These are phyloP conservation scores for Phaedon cochleariae DNA, from an alignment of 2,888 invertebrate genomes.

Conservation along the genomic window DNA sequence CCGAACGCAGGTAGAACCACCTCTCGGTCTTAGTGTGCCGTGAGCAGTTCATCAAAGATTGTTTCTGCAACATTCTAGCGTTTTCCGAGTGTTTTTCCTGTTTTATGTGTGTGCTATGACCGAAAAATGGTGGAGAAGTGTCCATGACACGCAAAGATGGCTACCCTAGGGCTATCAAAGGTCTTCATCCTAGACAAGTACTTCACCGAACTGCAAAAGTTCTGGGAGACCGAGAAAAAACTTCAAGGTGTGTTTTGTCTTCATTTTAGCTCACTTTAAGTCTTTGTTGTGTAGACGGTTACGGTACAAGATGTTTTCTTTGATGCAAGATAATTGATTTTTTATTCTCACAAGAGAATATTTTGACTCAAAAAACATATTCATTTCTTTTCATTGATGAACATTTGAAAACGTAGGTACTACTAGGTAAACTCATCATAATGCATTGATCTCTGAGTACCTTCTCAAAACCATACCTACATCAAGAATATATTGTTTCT, in stretches of 20 bases:
- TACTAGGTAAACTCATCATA: too few relatives aligned
- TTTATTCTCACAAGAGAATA: too few relatives aligned
- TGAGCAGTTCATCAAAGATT: slow-evolving; percentile 41
- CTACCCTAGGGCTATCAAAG: slow-evolving; percentile 95
- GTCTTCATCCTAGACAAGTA: slow-evolving; percentile 98
- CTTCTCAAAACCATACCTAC: too few relatives aligned
- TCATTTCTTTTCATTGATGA: too few relatives aligned
- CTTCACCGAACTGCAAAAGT: slow-evolving; percentile 95
- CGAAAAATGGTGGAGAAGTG: slow-evolving; percentile 55
- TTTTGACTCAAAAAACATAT: too few relatives aligned
- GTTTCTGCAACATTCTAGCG: slow-evolving; percentile 29
- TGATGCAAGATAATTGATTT: too few relatives aligned
- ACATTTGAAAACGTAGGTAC: too few relatives aligned
- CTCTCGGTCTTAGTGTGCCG: slow-evolving; percentile 44
- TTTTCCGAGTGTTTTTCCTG: slow-evolving; percentile 29
- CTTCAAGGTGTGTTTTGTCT: slow-evolving; percentile 80
- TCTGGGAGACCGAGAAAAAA: slow-evolving; percentile 96
- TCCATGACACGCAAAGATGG: slow-evolving; percentile 70
- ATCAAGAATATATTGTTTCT: too few relatives aligned
- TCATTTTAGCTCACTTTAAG: slow-evolving; percentile 5
- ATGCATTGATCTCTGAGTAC: too few relatives aligned
- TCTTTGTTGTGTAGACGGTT: slow-evolving; percentile 27
- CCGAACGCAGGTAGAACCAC: slow-evolving; percentile 28
- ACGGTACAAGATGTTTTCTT: slow-evolving; percentile 6
- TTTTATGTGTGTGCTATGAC: slow-evolving; percentile 43